These are phyloP conservation scores for Stictonetta naevosa DNA, from an alignment of 2,113 vertebrate genomes.

Conservation along the genomic window DNA sequence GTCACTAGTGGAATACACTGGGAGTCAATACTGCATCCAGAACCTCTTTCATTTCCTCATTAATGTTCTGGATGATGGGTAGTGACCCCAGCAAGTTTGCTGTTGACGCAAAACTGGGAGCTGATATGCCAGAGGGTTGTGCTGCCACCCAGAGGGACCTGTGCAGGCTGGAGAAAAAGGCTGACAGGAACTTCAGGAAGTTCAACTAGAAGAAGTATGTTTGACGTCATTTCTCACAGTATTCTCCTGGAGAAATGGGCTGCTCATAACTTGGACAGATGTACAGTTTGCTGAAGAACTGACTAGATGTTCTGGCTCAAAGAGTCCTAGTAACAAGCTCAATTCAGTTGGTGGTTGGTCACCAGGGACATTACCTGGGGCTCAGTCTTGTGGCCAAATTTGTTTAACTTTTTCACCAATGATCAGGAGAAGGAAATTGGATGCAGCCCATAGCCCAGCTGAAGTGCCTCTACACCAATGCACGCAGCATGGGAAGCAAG, in stretches of 20 bases:
- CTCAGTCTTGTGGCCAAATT: too few species aligned
- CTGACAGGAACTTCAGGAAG: neutral
- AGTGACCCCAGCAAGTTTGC: neutral
- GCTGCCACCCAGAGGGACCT: fast-evolving
- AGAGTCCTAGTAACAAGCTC: neutral
- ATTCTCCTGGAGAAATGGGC: neutral
- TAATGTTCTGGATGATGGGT: neutral
- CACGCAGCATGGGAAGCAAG: too few species aligned
- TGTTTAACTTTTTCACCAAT: neutral
- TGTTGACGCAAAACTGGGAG: neutral
- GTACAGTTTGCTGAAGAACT: neutral
- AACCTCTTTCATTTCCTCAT: neutral
- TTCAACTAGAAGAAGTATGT: neutral
- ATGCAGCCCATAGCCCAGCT: too few species aligned
- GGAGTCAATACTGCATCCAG: neutral
- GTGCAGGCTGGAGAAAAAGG: neutral
- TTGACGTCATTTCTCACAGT: neutral
- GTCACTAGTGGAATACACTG: neutral
- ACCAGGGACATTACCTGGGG: neutral
- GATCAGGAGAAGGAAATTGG: neutral
- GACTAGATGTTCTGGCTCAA: neutral
- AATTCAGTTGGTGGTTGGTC: neutral
- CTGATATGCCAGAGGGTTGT: neutral
- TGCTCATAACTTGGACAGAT: neutral
- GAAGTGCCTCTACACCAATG: too few species aligned